Evolutionary conservation across 1,140 invertebrate species (phyloP).

Genomic region (Phortica variegata): DNA sequence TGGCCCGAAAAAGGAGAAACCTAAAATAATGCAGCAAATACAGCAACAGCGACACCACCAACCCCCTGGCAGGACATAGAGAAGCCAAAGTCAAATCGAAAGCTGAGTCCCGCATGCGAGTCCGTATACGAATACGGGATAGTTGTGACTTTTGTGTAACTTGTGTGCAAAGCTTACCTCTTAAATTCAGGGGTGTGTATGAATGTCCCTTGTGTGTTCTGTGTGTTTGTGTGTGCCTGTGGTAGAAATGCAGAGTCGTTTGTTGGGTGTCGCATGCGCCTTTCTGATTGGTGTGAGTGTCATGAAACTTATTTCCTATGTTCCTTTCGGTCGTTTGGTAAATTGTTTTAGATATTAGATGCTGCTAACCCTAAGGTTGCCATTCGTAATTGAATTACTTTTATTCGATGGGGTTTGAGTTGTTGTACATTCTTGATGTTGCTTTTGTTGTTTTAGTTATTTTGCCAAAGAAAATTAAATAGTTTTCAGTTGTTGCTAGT

Average conservation of each 20-base stretch:
- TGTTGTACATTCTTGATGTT: conserved; percentile 12
- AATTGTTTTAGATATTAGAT: background rate
- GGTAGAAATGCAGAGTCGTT: no score
- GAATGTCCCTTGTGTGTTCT: background rate
- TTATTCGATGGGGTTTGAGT: conserved; percentile 17
- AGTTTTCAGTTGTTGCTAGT: conserved; percentile 45
- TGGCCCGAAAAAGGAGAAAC: conserved; percentile 37
- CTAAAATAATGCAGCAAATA: conserved; percentile 5
- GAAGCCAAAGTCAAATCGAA: background rate
- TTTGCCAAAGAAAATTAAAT: conserved; percentile 41
- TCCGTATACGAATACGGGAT: conserved; percentile 39
- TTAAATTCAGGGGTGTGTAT: conserved; percentile 9
- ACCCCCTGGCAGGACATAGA: background rate
- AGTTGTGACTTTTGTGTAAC: conserved; percentile 50
- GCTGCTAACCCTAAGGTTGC: no score
- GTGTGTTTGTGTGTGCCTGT: background rate
- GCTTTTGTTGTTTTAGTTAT: background rate
- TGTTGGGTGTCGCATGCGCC: no score
- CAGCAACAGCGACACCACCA: conserved; percentile 11
- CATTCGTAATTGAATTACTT: conserved; percentile 1
- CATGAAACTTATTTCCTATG: conserved; percentile 34
- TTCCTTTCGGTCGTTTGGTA: conserved; percentile 3
- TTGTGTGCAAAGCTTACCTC: conserved; percentile 36
- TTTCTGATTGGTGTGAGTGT: conserved; percentile 8
- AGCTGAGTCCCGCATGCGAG: conserved; percentile 8